Evolutionary conservation across 2,797 vertebrate species (phyloP).

Genomic region (Carduelis carduelis): DNA sequence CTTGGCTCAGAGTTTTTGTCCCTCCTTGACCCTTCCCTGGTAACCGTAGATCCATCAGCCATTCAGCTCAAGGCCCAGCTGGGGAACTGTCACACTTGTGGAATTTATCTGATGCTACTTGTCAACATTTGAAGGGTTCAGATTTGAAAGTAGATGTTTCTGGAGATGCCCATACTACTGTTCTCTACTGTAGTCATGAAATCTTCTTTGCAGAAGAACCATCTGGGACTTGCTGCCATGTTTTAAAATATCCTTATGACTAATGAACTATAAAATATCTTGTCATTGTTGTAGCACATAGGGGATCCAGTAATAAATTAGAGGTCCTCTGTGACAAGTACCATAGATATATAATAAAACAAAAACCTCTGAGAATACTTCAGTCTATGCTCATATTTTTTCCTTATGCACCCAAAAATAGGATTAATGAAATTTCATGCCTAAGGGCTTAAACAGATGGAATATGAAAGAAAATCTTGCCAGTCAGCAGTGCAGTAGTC

Average conservation of each 20-base stretch:
- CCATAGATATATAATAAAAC: neutral
- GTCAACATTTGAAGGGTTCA: neutral
- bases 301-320: neutral
- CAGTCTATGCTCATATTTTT: neutral
- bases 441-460: neutral
- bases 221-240: neutral
- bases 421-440: neutral
- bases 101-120: neutral
- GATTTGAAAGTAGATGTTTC: neutral
- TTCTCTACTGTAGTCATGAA: neutral
- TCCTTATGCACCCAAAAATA: neutral
- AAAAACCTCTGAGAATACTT: neutral
- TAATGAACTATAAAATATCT: conserved; percentile 25
- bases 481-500: neutral
- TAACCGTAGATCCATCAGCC: neutral
- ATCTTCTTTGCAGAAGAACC: neutral
- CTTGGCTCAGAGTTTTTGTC: neutral
- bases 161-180: neutral
- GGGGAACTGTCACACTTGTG: neutral
- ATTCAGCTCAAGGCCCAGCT: neutral
- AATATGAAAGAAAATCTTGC: neutral
- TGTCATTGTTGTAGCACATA: neutral
- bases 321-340: neutral
- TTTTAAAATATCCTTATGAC: neutral
- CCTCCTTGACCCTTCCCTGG: neutral